Evolutionary conservation across 2,888 invertebrate species (phyloP).

Genomic region (Lottia gigantea): DNA sequence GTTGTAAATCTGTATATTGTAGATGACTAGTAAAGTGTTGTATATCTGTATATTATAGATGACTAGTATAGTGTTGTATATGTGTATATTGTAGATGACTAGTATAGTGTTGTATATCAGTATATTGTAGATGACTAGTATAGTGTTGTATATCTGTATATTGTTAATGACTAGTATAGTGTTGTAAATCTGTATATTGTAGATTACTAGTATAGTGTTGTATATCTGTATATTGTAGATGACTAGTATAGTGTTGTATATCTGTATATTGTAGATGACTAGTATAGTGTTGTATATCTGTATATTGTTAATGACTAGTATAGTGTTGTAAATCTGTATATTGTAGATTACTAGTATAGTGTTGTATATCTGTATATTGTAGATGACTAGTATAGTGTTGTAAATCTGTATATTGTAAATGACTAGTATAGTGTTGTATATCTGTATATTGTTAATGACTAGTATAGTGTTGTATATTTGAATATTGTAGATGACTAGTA

Average conservation of each 20-base stretch:
- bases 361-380: neutral
- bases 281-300: neutral
- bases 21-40: neutral
- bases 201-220: neutral
- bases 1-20: conserved; percentile 9
- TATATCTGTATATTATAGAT: neutral
- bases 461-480: too few relatives aligned
- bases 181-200: neutral
- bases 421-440: too few relatives aligned
- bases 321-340: conserved; percentile 7
- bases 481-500: too few relatives aligned
- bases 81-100: neutral
- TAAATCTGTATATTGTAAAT: too few relatives aligned
- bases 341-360: neutral
- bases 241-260: neutral
- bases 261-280: neutral
- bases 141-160: neutral
- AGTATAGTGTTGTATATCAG: conserved; percentile 12
- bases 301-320: neutral
- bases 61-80: neutral
- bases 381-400: neutral
- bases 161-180: neutral
- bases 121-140: neutral
- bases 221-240: conserved; percentile 11
- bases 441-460: too few relatives aligned